Conservation (phyloP, 2,888 invertebrate species). For the Calliphora vomitoria region DNA sequence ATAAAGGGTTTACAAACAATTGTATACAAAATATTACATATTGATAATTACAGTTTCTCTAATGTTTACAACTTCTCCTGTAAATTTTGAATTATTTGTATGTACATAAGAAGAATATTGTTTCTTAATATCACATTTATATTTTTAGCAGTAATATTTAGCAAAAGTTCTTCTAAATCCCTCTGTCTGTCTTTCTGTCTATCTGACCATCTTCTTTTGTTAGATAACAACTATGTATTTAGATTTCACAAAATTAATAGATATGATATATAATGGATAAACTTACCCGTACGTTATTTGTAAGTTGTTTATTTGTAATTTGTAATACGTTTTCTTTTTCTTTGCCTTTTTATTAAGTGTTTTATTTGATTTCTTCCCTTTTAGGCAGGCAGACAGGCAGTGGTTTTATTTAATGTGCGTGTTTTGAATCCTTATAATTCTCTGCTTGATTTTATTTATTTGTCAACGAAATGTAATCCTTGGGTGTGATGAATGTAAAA, state of each 20-base stretch:
- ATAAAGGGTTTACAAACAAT: too few species aligned
- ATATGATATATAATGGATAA: background rate
- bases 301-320: slow-evolving; percentile 11
- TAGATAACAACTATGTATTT: background rate
- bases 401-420: slow-evolving; percentile 13
- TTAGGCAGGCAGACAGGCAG: slow-evolving; percentile 15
- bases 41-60: too few species aligned
- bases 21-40: too few species aligned
- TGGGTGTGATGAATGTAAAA: background rate
- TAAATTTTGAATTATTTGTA: too few species aligned
- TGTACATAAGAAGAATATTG: too few species aligned
- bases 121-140: too few species aligned
- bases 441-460: slow-evolving; percentile 5
- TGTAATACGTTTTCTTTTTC: background rate
- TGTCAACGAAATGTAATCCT: slow-evolving; percentile 2
- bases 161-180: too few species aligned
- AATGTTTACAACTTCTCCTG: too few species aligned
- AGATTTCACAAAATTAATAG: background rate
- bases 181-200: too few species aligned
- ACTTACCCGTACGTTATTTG: slow-evolving; percentile 28
- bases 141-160: too few species aligned
- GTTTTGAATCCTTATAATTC: slow-evolving; percentile 10
- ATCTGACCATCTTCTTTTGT: too few species aligned
- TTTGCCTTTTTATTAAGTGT: slow-evolving; percentile 13
- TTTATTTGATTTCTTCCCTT: slow-evolving; percentile 15